A percentile compares a stretch with the other conserved stretches of the same genome.
phyloP scores from a whole-genome alignment of 2,888 invertebrate species.

The Amphimallon solstitiale region DNA sequence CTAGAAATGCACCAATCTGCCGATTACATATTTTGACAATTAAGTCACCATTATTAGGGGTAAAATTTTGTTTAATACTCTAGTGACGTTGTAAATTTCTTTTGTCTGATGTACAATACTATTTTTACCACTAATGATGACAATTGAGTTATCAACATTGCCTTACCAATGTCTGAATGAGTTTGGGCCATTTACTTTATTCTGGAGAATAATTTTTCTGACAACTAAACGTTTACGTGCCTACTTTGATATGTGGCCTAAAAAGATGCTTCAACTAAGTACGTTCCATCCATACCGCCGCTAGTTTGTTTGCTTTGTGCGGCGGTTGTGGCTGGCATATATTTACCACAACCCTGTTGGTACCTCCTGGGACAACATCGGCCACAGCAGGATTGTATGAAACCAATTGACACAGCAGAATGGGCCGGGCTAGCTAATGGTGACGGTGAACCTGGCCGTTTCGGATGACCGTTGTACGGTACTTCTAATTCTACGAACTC shows the following conservation, averaged over 20 bases:
- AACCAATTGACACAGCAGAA: conserved; percentile 72
- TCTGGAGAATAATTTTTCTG: too few relatives aligned
- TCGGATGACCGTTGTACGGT: conserved; percentile 93
- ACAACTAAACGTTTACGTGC: not conserved
- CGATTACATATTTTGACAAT: too few relatives aligned
- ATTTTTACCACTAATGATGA: too few relatives aligned
- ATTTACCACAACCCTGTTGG: conserved; percentile 88
- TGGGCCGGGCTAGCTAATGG: conserved; percentile 89
- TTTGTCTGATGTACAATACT: too few relatives aligned
- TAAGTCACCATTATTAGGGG: too few relatives aligned
- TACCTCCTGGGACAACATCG: conserved; percentile 89
- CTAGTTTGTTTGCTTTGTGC: conserved; percentile 84
- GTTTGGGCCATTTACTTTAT: too few relatives aligned
- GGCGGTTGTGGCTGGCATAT: conserved; percentile 85
- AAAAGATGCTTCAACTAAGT: conserved; percentile 86
- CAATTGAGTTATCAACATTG: too few relatives aligned
- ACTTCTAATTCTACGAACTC: conserved; percentile 97
- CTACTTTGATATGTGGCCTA: conserved; percentile 56
- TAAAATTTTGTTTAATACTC: too few relatives aligned
- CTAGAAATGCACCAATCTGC: too few relatives aligned
- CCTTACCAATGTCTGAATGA: too few relatives aligned
- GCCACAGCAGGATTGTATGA: conserved; percentile 83
- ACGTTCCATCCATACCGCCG: conserved; percentile 85
- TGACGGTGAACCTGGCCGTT: conserved; percentile 89
- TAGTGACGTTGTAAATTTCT: too few relatives aligned